Evolutionary conservation across 2,888 invertebrate species (phyloP).

Genomic region (Amblyjoppa proteus): DNA sequence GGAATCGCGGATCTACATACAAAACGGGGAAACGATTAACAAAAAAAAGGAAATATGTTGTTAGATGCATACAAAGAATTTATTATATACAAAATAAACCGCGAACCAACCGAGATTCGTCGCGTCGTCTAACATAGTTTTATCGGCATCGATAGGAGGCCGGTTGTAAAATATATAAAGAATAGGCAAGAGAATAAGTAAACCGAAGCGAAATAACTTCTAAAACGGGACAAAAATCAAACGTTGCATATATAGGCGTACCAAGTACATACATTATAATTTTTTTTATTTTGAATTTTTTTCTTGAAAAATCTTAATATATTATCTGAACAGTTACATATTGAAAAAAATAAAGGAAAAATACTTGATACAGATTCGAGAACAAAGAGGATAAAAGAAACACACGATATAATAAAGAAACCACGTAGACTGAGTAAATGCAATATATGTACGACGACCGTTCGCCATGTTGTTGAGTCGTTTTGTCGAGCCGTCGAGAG

Average conservation of each 20-base stretch:
- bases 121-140: slow-evolving; percentile 71
- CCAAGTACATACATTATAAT: slow-evolving; percentile 52
- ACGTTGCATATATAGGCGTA: slow-evolving; percentile 72
- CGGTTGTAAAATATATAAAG: slow-evolving; percentile 72
- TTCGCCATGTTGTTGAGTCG: slow-evolving; percentile 81
- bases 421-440: slow-evolving; percentile 85
- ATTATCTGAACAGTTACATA: slow-evolving; percentile 34
- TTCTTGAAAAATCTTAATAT: slow-evolving; percentile 49
- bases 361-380: slow-evolving; percentile 10
- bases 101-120: slow-evolving; percentile 71
- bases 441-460: slow-evolving; percentile 80
- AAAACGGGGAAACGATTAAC: slow-evolving; percentile 63
- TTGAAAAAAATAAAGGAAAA: slow-evolving; percentile 31
- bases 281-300: neutral
- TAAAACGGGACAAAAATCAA: slow-evolving; percentile 76
- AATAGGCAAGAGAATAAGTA: slow-evolving; percentile 28
- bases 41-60: slow-evolving; percentile 67
- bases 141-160: slow-evolving; percentile 64
- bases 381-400: neutral
- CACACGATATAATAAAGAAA: slow-evolving; percentile 80
- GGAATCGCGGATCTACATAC: slow-evolving; percentile 73
- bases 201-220: slow-evolving; percentile 69
- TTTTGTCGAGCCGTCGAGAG: slow-evolving; percentile 75
- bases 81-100: slow-evolving; percentile 65
- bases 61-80: slow-evolving; percentile 74